Evolutionary conservation across 37 sponge, comb jelly and placozoan species (phyloP).

Genomic region (Halisarca cf. caerulea): DNA sequence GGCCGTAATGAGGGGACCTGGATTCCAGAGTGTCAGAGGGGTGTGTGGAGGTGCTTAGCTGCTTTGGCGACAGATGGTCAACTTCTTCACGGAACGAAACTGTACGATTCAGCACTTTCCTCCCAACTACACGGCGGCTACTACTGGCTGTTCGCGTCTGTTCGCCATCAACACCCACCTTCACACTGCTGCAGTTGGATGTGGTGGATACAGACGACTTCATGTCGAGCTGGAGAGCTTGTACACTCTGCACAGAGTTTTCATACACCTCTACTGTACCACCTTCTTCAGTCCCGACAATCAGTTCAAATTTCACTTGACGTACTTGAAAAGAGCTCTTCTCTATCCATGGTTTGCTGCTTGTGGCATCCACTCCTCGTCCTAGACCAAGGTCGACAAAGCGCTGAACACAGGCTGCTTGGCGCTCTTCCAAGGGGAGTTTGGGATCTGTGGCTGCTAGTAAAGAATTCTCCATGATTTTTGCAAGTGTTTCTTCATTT

Average conservation of each 20-base stretch:
- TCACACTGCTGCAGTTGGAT: not conserved
- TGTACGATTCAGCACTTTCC: conserved; percentile 40
- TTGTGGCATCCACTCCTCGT: conserved; percentile 64
- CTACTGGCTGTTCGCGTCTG: conserved; percentile 22
- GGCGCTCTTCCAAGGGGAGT: not conserved
- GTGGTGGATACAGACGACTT: conserved; percentile 28
- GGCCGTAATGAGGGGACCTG: no score
- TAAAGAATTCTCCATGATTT: not conserved
- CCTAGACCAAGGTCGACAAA: conserved; percentile 64
- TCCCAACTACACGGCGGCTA: conserved; percentile 40
- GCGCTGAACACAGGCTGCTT: conserved; percentile 4
- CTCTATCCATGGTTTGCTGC: conserved; percentile 51
- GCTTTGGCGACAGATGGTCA: not conserved
- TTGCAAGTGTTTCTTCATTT: no score
- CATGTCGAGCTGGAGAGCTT: conserved; percentile 29
- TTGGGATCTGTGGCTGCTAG: not conserved
- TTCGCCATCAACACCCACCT: conserved; percentile 47
- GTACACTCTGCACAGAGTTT: conserved; percentile 28
- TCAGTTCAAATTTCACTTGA: not conserved
- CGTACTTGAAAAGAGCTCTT: conserved; percentile 69
- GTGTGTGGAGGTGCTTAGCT: no score
- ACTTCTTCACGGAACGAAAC: conserved; percentile 44
- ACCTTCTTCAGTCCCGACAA: conserved; percentile 59
- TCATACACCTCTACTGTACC: conserved; percentile 58
- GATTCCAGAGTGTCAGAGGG: no score